Base-by-base conservation (phyloP, 2,797 vertebrate species). In the Borostomias antarcticus region DNA sequence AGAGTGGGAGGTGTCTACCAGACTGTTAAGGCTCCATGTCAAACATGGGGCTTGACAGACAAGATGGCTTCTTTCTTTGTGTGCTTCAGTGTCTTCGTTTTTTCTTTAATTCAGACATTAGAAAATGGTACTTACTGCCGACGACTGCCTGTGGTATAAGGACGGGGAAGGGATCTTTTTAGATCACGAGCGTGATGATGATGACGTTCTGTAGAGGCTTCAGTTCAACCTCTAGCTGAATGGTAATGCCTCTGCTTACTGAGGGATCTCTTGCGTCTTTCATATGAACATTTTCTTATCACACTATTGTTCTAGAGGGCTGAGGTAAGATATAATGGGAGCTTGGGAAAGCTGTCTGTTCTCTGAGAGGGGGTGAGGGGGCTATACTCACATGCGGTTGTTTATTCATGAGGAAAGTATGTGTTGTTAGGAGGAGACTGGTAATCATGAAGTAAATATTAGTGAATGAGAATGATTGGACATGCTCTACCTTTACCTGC, bases 401-500 rank as follows among this genome's bases (percentile, higher is more conserved):
- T 26, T 8, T n/a, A 19, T 37, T 17, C 7, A 19, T 50, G 13
- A 50, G 13, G 21, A 19, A 52, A 52, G 47, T 25, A 45, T 68
- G 8, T 47, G 5, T 13, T 50, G 45, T 26, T 32, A 51, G 53
- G 30, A 70, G 54, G 21, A 32, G 65, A 58, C 43, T 43, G 45
- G 59, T 43, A 45, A 68, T 45, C 45, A 17, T 19, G n/a, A 40
- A 30, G 40, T 57, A 66, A 68, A 5, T 35, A 68, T 58, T 37
- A 69, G 62, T 23, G 40, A 54, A 54, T 54, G 6, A 43, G 32
- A 56, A 47, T 48, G 62, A 72, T 62, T 58, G 64, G 70, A 82
- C 68, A 33, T 75, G 72, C 69, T 81, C 68, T 76, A 81, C 78
- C 87, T 85, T 84, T 79, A 85, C 83, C 81, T 90, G 87, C 81